These are phyloP conservation scores for Kryphioiulus occultus DNA, from an alignment of 2,888 invertebrate genomes.

Conservation along the genomic window DNA sequence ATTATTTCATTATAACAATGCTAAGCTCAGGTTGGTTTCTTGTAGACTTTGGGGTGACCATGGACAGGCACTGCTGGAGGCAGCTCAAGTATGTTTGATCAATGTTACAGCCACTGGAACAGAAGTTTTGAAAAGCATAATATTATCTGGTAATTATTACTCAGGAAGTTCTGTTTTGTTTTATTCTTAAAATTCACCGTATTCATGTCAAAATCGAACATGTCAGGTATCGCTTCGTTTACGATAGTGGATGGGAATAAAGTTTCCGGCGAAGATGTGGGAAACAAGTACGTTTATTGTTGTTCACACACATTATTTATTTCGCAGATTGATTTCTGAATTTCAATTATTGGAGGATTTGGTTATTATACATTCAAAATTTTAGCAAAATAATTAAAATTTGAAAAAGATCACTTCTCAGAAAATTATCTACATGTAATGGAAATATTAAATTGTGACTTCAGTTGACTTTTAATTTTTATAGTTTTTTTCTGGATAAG, in stretches of 20 bases:
- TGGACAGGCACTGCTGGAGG: slow-evolving; percentile 89
- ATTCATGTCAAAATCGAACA: background rate
- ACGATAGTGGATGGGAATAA: slow-evolving; percentile 91
- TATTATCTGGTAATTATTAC: slow-evolving; percentile 78
- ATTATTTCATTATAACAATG: no score
- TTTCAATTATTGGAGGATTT: no score
- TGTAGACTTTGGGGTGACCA: slow-evolving; percentile 96
- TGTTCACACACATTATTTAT: background rate
- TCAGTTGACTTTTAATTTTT: background rate
- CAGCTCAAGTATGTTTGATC: slow-evolving; percentile 88
- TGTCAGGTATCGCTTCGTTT: slow-evolving; percentile 76
- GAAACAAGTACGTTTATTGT: slow-evolving; percentile 77
- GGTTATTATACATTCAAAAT: no score
- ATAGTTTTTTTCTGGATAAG: slow-evolving; percentile 87
- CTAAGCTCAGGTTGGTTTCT: background rate
- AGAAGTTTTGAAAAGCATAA: slow-evolving; percentile 92
- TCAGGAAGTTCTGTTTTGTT: background rate
- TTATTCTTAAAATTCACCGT: background rate
- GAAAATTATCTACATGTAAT: no score
- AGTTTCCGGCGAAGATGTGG: slow-evolving; percentile 89
- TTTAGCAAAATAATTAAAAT: no score
- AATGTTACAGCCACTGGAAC: slow-evolving; percentile 94
- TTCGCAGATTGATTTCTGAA: no score
- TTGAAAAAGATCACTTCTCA: no score
- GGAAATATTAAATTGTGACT: background rate